These are phyloP conservation scores for Adineta ricciae DNA, from an alignment of 2,888 invertebrate genomes.

Conservation along the genomic window DNA sequence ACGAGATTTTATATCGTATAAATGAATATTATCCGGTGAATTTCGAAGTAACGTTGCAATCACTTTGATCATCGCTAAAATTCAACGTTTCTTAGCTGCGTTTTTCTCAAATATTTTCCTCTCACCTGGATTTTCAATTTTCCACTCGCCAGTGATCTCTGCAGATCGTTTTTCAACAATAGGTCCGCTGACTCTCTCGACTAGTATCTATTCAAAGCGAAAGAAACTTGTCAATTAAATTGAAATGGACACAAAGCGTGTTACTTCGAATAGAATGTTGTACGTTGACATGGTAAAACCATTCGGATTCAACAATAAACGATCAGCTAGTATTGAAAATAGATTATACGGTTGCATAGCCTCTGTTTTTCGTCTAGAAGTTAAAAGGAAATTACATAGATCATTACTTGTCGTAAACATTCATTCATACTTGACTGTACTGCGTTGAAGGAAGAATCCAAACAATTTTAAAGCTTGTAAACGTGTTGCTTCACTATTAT, in stretches of 20 bases:
- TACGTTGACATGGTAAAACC: conserved; percentile 84
- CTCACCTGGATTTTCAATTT: conserved; percentile 7
- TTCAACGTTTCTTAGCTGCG: not conserved
- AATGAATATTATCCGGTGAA: conserved; percentile 19
- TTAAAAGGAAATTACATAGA: not conserved
- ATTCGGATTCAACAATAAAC: conserved; percentile 76
- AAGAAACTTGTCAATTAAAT: no score
- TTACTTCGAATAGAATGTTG: conserved; percentile 82
- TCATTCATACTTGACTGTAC: conserved; percentile 78
- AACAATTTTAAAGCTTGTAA: conserved; percentile 88
- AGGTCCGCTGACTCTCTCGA: not conserved
- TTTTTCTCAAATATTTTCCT: not conserved
- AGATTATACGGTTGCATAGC: conserved; percentile 97
- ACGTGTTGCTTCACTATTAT: conserved; percentile 86
- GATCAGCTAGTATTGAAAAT: conserved; percentile 85
- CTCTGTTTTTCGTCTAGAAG: conserved; percentile 82
- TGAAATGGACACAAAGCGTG: no score
- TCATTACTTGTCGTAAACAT: conserved; percentile 20
- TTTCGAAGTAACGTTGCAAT: conserved; percentile 80
- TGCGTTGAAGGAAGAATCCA: conserved; percentile 91
- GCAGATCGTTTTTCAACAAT: not conserved
- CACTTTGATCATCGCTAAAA: conserved; percentile 88
- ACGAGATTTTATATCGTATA: conserved; percentile 62
- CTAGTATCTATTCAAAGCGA: conserved; percentile 54
- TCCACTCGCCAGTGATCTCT: not conserved